Evolutionary conservation across 30 jellyfish, hydroid and myxozoan genomes (phyloP), one percentile per base, ranked within the genome.

Genomic region (Aurelia coerulea): DNA sequence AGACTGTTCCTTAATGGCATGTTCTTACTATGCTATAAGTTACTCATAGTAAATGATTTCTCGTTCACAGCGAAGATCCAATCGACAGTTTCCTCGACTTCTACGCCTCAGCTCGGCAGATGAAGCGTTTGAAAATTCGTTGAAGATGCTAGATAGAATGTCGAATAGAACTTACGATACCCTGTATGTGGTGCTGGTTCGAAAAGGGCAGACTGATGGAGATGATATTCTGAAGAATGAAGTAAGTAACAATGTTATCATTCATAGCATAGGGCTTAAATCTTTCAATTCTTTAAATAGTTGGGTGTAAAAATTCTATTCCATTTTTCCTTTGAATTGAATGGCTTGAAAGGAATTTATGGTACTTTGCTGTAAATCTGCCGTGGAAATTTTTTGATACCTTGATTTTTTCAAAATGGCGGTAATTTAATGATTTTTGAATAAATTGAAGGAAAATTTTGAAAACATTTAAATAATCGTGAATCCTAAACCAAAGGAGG

Each of bases 131-230:
- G 65, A 68, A 33, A 62, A 37, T 6, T 54, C 93, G 0, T 80
- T 93, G 64, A 87, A 78, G 49, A 15, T 81, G 34, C 77, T 93
- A 70, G 98, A 93, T 79, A 34, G 90, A 35, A 51, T 87, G 67
- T 90, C 98, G 2, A 70, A 83, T 37, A 85, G 98, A 65, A 87
- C 97, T 10, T 93, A 72, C 65, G 98, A 93, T 77, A 93, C 97
- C 23, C 65, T 93, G 90, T 84, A 76, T 89, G 96, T 90, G 10
- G 83, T 87, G 66, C 81, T 73, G 52, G 98, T 93, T 51, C 89
- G 90, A 42, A 88, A 83, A 66, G 97, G 94, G 17, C 95, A 93
- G 68, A 69, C 75, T n/a, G 90, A 88, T 34, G 94, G 97, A 53
- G 80, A 70, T 42, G 94, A 88, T 7, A 88, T 93, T 41, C 23